Percentiles rank a stretch among this genome's conserved stretches.
phyloP scores from a whole-genome alignment of 2,797 vertebrate genomes.

The Acanthurus leucopareius region DNA sequence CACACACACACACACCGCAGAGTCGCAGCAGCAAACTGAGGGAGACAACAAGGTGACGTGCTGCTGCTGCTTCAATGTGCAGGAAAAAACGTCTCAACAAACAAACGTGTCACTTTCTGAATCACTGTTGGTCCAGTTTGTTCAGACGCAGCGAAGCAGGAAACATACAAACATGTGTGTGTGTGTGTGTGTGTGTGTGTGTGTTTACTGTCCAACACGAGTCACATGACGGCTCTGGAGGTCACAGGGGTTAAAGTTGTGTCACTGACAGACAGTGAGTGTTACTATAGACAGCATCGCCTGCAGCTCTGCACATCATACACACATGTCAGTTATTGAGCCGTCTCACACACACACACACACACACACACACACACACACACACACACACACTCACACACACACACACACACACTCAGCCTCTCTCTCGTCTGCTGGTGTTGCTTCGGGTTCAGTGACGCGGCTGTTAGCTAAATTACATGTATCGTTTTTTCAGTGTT shows the following conservation, averaged over 20 bases:
- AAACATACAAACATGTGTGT: too few species aligned
- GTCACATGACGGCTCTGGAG: neutral
- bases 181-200: too few species aligned
- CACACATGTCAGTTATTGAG: constrained; percentile 40
- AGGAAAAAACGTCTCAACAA: neutral
- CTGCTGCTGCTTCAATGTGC: constrained; percentile 2
- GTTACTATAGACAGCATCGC: neutral
- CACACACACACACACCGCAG: neutral
- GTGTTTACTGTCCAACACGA: neutral
- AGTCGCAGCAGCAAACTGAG: neutral
- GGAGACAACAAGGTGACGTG: neutral
- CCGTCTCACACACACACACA: neutral
- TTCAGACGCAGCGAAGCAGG: too few species aligned
- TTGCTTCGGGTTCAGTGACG: too few species aligned
- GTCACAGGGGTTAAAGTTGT: neutral
- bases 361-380: neutral
- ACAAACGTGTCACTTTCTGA: neutral
- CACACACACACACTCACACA: neutral
- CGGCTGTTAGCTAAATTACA: too few species aligned
- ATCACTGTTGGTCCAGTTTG: neutral
- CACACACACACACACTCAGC: too few species aligned
- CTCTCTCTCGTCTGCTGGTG: too few species aligned
- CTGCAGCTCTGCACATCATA: constrained; percentile 1
- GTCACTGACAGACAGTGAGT: constrained; percentile 2
- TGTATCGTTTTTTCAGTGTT: too few species aligned